phyloP scores from a whole-genome alignment of 2,797 vertebrate genomes.

The Centropyge bicolor region DNA sequence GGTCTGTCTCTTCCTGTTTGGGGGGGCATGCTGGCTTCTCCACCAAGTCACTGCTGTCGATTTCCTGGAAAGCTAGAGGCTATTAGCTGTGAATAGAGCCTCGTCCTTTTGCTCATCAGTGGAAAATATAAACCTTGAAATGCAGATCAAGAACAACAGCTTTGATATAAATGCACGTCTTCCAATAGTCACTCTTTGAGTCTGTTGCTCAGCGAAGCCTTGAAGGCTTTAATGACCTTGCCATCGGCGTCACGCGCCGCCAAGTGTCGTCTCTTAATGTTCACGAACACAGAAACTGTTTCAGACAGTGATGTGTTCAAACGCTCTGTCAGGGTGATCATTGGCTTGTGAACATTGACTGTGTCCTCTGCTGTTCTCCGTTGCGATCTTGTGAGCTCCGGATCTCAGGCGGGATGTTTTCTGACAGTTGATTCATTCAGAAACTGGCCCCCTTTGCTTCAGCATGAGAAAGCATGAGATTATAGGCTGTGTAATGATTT shows the following conservation, averaged over 20 bases:
- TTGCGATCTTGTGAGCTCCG: too few species aligned
- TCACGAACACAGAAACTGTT: not conserved
- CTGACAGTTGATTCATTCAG: too few species aligned
- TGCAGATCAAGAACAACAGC: not conserved
- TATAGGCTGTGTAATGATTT: too few species aligned
- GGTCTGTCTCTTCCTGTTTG: too few species aligned
- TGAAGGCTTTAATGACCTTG: not conserved
- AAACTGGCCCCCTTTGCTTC: too few species aligned
- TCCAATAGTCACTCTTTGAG: not conserved
- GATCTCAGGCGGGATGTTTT: too few species aligned
- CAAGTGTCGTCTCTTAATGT: not conserved
- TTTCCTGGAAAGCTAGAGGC: too few species aligned
- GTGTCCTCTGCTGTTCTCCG: not conserved
- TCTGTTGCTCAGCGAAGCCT: not conserved
- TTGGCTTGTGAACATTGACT: not conserved
- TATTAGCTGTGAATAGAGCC: too few species aligned
- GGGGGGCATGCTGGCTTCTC: too few species aligned
- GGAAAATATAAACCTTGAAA: not conserved
- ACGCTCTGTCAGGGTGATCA: not conserved
- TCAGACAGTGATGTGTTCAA: not conserved
- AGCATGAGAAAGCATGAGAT: too few species aligned
- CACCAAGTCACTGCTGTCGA: too few species aligned
- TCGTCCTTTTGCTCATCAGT: too few species aligned
- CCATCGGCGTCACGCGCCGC: not conserved
- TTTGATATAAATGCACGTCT: not conserved